Base-by-base conservation (phyloP, 2,888 invertebrate genomes). In the Villa cingulata region DNA sequence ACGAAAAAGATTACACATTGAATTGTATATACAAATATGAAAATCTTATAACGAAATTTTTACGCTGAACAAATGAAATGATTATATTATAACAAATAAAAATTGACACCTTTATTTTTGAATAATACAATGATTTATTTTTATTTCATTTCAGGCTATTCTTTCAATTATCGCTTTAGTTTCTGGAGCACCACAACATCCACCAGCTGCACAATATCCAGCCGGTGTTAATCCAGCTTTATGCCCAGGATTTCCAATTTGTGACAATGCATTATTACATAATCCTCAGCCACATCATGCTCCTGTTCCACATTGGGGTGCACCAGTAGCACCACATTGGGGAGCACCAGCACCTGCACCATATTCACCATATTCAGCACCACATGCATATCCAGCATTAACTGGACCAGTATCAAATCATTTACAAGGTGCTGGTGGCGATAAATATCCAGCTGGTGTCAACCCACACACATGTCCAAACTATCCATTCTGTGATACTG, bases 221-320 rank as follows among this genome's bases (percentile, higher is more conserved):
- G 72, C 72, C 53, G 72, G 71, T 42, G 67, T 73, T 17, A 68
- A 71, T 62, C 73, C 73, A 47, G 55, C 63, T 55, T 65, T 70
- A 52, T 73, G 73, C 53, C 73, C 73, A 54, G 64, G 64, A 55
- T 73, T 71, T 54, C 73, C 73, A 54, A 65, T 69, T 62, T 73
- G 73, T 62, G 72, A 72, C 63, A 72, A 72, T 57, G 64, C 63
- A n/a, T 60, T 68, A 29, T 57, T 72, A 53, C 67, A 70, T 54
- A 64, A 59, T 56, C 63, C 62, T 34, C 63, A 63, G 36, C 55
- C 64, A 37, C 62, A 63, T 50, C 46, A 47, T 18, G 20, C 18
- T 20, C 10, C 10, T 12, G 39, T 14, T 20, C 54, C 64, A 37
- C 62, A 63, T 49, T 66, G 66, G 65, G 59, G 57, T 50, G 55